Evolutionary conservation across 1,140 invertebrate species (phyloP).

Genomic region (Aphidius gifuensis): DNA sequence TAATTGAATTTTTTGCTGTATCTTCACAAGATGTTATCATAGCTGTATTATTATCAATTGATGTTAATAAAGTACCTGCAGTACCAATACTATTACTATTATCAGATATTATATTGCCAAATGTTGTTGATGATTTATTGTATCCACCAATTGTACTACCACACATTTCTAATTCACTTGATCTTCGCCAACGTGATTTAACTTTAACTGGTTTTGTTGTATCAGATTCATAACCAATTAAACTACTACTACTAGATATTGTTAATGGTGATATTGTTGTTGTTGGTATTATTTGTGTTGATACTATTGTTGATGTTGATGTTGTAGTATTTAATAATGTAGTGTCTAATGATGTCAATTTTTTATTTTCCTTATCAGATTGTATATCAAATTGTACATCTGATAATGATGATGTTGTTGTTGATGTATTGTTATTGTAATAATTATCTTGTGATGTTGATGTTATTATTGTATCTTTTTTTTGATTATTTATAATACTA

Average conservation of each 20-base stretch:
- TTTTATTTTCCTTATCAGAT: constrained; percentile 44
- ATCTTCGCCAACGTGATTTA: constrained; percentile 79
- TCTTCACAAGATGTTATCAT: too few relatives aligned
- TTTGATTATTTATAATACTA: constrained; percentile 32
- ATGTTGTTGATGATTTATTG: constrained; percentile 42
- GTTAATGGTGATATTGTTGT: too few relatives aligned
- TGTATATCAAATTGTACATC: constrained; percentile 37
- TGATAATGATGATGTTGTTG: constrained; percentile 4
- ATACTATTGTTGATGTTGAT: constrained; percentile 14
- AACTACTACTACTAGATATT: background rate
- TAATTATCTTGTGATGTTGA: constrained; percentile 26
- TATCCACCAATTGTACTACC: constrained; percentile 38
- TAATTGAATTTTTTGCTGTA: too few relatives aligned
- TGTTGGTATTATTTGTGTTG: too few relatives aligned
- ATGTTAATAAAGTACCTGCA: too few relatives aligned
- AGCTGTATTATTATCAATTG: too few relatives aligned
- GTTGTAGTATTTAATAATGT: constrained; percentile 25
- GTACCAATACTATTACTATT: background rate
- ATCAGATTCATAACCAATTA: constrained; percentile 50
- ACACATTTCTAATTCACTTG: constrained; percentile 78
- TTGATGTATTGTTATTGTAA: background rate
- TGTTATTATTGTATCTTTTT: constrained; percentile 2
- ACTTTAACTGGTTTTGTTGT: constrained; percentile 75
- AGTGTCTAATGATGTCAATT: constrained; percentile 31
- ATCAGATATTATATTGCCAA: background rate